Percentiles rank a stretch among this genome's conserved stretches.
Evolutionary conservation across 92 coral and sea anemone species (phyloP).

Genomic region (Phenganax marumi): DNA sequence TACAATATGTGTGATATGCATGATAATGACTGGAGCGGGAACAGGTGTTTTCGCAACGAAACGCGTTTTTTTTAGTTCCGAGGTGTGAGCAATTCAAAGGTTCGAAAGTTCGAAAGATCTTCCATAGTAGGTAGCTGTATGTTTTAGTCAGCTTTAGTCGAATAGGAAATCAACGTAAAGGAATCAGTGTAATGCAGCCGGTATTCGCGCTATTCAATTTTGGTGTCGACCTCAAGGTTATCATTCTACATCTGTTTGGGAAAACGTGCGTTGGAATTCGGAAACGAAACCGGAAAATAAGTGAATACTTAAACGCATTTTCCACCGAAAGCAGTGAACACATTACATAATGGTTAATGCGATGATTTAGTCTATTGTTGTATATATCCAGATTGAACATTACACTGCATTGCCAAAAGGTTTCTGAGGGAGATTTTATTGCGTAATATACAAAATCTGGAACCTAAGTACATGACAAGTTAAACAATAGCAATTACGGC

Average conservation of each 20-base stretch:
- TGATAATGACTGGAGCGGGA: conserved; percentile 19
- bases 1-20: conserved; percentile 16
- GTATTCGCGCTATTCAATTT: background rate
- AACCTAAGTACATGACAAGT: no score
- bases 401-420: no score
- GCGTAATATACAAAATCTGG: no score
- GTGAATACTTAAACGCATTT: background rate
- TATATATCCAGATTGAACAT: no score
- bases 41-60: conserved; percentile 32
- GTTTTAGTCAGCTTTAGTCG: background rate
- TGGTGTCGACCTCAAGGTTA: conserved; percentile 12
- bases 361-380: no score
- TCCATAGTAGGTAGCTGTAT: background rate
- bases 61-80: background rate
- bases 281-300: conserved; percentile 14
- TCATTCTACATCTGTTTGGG: background rate
- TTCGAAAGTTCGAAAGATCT: conserved; percentile 10
- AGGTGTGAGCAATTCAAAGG: conserved; percentile 18
- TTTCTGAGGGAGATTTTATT: no score
- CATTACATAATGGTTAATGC: background rate
- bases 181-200: background rate
- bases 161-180: background rate
- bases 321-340: background rate
- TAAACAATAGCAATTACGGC: no score
- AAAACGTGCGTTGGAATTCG: conserved; percentile 13